These are phyloP conservation scores for Cotesia chilonis DNA, from an alignment of 1,140 invertebrate genomes.

Conservation along the genomic window DNA sequence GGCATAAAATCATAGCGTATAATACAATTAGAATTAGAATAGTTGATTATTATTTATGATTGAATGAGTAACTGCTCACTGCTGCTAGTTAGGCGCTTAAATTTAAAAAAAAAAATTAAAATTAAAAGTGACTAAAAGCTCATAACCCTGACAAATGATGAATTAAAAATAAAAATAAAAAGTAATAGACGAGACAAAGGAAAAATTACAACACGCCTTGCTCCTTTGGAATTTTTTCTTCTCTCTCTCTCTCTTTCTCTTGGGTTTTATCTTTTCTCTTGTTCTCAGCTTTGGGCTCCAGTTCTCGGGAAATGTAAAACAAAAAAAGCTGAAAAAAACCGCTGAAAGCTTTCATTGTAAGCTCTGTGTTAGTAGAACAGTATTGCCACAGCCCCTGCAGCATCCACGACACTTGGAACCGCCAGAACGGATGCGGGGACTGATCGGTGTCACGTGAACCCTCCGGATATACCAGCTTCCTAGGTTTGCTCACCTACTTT, in stretches of 20 bases:
- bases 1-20: too few species aligned
- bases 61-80: too few species aligned
- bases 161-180: too few species aligned
- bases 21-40: too few species aligned
- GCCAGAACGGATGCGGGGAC: conserved; percentile 57
- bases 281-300: background rate
- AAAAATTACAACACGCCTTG: too few species aligned
- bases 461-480: conserved; percentile 60
- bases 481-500: conserved; percentile 60
- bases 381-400: conserved; percentile 44
- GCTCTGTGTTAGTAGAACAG: conserved; percentile 39
- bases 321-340: background rate
- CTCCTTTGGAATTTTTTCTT: background rate
- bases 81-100: too few species aligned
- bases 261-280: background rate
- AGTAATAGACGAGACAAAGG: too few species aligned
- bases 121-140: too few species aligned
- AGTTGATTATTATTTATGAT: too few species aligned
- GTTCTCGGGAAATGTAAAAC: background rate
- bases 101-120: too few species aligned
- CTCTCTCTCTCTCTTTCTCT: background rate
- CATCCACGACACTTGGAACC: conserved; percentile 44
- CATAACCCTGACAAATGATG: too few species aligned
- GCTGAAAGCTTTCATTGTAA: conserved; percentile 16
- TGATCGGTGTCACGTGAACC: conserved; percentile 60